Percentiles rank a stretch among this genome's conserved stretches.
phyloP scores from a whole-genome alignment of 1,140 invertebrate species.

The Sweltsa coloradensis region DNA sequence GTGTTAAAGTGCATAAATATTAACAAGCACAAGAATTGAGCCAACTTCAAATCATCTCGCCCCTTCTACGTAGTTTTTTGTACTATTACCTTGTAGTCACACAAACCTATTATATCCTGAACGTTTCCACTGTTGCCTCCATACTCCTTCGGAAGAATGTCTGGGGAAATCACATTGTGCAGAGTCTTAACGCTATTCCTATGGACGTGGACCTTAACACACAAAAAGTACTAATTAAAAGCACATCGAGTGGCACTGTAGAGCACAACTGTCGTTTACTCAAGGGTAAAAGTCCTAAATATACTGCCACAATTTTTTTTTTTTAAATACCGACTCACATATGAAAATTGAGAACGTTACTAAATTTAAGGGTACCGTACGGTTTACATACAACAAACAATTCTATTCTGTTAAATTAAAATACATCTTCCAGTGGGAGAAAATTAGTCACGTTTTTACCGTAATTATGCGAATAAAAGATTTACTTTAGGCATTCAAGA shows the following conservation, averaged over 20 bases:
- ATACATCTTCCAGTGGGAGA: too few species aligned
- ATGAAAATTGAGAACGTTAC: not conserved
- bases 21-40: too few species aligned
- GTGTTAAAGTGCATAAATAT: too few species aligned
- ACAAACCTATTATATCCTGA: conserved; percentile 33
- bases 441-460: too few species aligned
- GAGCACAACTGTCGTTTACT: too few species aligned
- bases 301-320: not conserved
- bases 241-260: not conserved
- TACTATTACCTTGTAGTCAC: not conserved
- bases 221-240: not conserved
- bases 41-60: too few species aligned
- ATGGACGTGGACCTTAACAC: conserved; percentile 31
- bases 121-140: conserved; percentile 40
- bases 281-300: not conserved
- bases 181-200: conserved; percentile 25
- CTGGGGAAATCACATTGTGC: conserved; percentile 30
- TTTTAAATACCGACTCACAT: not conserved
- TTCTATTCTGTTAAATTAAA: too few species aligned
- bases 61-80: too few species aligned
- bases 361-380: not conserved
- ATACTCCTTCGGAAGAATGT: conserved; percentile 43
- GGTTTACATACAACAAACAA: too few species aligned
- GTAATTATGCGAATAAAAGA: too few species aligned
- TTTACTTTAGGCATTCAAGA: too few species aligned